Conservation (phyloP, 2,888 invertebrate species). For the Philopedon plagiatum region DNA sequence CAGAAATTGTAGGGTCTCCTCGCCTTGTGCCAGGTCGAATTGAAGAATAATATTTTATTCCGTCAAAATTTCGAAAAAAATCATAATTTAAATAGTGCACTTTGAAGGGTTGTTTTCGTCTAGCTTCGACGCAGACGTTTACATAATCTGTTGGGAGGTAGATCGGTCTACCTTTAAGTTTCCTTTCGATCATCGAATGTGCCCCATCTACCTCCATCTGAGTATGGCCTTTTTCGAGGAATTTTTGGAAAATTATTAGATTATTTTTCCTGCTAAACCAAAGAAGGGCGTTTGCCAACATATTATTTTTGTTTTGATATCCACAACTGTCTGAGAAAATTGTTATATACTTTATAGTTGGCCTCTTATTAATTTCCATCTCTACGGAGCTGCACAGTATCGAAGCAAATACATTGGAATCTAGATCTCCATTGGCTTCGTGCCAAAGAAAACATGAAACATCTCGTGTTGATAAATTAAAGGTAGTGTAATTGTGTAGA, state of each 20-base stretch:
- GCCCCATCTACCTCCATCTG: background rate
- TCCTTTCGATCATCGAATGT: constrained; percentile 49
- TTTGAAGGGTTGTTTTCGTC: constrained; percentile 42
- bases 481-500: background rate
- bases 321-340: constrained; percentile 22
- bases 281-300: constrained; percentile 7
- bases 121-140: constrained; percentile 37
- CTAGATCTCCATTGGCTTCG: background rate
- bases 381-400: background rate
- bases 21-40: background rate
- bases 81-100: constrained; percentile 15
- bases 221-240: constrained; percentile 9
- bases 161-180: constrained; percentile 47
- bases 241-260: background rate
- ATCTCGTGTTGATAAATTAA: background rate
- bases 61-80: constrained; percentile 22
- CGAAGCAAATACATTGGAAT: background rate
- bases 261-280: background rate
- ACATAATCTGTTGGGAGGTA: constrained; percentile 49
- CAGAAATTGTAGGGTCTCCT: background rate
- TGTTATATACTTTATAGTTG: background rate
- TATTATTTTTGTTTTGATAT: constrained; percentile 3
- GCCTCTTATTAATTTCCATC: background rate
- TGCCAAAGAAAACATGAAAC: background rate
- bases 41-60: background rate